Evolutionary conservation across 2,113 vertebrate species (phyloP), one percentile per base, ranked within the genome.

Genomic region (Dromaius novaehollandiae): DNA sequence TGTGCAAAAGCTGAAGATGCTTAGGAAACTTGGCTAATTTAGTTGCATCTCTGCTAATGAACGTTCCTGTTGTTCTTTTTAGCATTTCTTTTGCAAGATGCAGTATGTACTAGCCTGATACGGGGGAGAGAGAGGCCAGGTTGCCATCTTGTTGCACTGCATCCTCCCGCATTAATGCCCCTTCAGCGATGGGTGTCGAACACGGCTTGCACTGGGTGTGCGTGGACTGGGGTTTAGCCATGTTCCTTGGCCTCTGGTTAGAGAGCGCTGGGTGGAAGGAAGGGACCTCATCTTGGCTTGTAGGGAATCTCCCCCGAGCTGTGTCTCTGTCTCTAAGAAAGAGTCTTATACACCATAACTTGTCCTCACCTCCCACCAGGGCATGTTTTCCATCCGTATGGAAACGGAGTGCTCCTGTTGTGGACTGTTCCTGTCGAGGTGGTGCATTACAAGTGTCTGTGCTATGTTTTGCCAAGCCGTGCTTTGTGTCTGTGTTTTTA

Each of bases 281-380:
- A 40, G 58, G 17, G 36, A 87, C 26, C 34, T 95, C 0, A 0
- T 36, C 34, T 70, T 50, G 42, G 46, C 48, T 70, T 4, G 8
- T 40, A 55, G 66, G 60, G 15, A 74, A n/a, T 66, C 53, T 95
- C 63, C 78, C 56, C 68, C 26, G 18, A 82, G 58, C 30, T 42
- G 1, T 0, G 8, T 56, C n/a, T 25, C 21, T 69, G 20, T 77
- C 82, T 48, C 74, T 55, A 19, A 30, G 48, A 22, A 65, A 42
- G 53, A 15, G 11, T 32, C 84, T 91, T 42, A 36, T 50, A 40
- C 34, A 4, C 42, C 0, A 0, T 42, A 19, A 19, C 61, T 16
- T 42, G 48, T 75, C 86, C 66, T n/a, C 1, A 2, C 30, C 48
- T 81, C 56, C 48, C 46, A 40, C 12, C 22, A 24, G 28, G 40